Evolutionary conservation across 2,113 vertebrate genomes (phyloP).

Genomic region (Hypanus sabinus): DNA sequence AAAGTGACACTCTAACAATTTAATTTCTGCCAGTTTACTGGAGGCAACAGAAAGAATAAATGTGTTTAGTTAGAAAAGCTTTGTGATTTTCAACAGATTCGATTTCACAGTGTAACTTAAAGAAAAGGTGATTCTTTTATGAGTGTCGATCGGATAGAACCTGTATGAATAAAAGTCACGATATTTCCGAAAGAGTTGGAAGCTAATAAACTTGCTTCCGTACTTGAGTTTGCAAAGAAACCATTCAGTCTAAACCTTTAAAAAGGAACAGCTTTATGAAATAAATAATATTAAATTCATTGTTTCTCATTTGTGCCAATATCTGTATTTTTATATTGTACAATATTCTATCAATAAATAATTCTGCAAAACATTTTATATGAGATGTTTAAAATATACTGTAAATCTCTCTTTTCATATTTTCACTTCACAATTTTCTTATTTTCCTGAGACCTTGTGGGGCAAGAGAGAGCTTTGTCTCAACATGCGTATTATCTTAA

Average conservation of each 20-base stretch:
- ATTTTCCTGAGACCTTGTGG: background rate
- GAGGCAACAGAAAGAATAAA: background rate
- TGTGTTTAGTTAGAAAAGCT: background rate
- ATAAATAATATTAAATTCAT: background rate
- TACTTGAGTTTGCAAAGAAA: background rate
- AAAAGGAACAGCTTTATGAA: background rate
- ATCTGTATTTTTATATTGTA: background rate
- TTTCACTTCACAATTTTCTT: conserved; percentile 4
- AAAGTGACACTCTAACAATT: background rate
- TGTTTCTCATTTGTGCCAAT: background rate
- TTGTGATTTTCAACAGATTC: background rate
- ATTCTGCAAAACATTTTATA: background rate
- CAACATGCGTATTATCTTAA: too few species aligned
- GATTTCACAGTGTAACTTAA: background rate
- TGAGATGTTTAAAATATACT: background rate
- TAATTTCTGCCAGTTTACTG: background rate
- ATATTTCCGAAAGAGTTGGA: background rate
- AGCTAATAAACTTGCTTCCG: background rate
- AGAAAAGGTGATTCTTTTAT: background rate
- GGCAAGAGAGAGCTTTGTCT: too few species aligned
- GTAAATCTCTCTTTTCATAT: background rate
- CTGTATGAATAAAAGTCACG: background rate
- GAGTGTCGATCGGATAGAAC: background rate
- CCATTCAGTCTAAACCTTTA: background rate
- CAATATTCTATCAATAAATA: background rate